phyloP scores from a whole-genome alignment of 2,888 invertebrate species.

The Dorcus parallelipipedus region DNA sequence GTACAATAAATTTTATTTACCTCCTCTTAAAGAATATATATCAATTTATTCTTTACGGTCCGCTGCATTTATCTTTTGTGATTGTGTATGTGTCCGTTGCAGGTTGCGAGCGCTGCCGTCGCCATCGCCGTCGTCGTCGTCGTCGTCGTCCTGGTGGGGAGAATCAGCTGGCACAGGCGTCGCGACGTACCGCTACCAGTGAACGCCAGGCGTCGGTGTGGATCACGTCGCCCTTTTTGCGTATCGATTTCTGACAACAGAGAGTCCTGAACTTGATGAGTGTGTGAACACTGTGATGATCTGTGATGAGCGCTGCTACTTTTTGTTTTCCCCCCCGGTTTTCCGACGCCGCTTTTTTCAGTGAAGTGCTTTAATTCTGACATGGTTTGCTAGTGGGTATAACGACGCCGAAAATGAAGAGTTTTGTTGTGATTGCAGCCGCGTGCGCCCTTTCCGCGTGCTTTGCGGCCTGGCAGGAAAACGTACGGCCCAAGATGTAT shows the following conservation, averaged over 20 bases:
- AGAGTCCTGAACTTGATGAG: background rate
- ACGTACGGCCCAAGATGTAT: conserved; percentile 88
- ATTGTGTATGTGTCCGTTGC: conserved; percentile 43
- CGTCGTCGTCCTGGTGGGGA: conserved; percentile 36
- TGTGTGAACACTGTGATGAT: background rate
- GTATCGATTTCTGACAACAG: conserved; percentile 23
- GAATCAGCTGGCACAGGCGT: conserved; percentile 51
- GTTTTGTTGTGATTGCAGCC: conserved; percentile 43
- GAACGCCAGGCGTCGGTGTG: conserved; percentile 54
- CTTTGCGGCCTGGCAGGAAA: conserved; percentile 81
- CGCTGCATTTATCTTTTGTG: conserved; percentile 18
- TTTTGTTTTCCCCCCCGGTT: background rate
- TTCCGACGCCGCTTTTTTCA: conserved; percentile 16
- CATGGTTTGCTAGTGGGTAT: conserved; percentile 14
- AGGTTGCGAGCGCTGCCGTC: conserved; percentile 47
- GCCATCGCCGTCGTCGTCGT: conserved; percentile 21
- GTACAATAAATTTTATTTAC: conserved; percentile 1
- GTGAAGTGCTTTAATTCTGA: conserved; percentile 17
- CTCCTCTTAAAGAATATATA: conserved; percentile 6
- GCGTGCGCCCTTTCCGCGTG: conserved; percentile 54
- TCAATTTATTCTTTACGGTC: conserved; percentile 20
- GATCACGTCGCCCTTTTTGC: conserved; percentile 28
- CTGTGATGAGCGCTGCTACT: conserved; percentile 35
- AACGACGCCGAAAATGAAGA: conserved; percentile 31
- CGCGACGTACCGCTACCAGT: conserved; percentile 55